A percentile compares a stretch with the other conserved stretches of the same genome.
phyloP scores from a whole-genome alignment of 2,888 invertebrate species.

The Amblyjoppa fuscipennis region DNA sequence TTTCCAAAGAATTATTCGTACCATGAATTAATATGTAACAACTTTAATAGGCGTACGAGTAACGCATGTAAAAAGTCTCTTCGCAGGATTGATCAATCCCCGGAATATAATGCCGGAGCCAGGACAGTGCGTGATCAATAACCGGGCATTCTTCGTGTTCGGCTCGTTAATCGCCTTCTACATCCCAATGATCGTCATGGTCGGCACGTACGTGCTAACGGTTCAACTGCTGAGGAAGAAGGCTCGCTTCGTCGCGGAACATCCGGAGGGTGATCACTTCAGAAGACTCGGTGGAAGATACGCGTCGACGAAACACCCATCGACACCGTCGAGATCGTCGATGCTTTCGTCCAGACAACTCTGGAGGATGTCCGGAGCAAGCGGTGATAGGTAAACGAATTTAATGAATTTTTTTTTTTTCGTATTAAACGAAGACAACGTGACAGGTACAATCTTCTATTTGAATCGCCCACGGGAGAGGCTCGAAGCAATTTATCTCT shows the following conservation, averaged over 20 bases:
- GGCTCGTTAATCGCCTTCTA: slow-evolving; percentile 98
- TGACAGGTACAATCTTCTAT: background rate
- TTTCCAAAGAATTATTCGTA: background rate
- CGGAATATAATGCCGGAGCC: slow-evolving; percentile 93
- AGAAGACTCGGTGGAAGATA: slow-evolving; percentile 86
- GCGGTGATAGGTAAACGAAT: slow-evolving; percentile 79
- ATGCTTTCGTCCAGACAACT: slow-evolving; percentile 72
- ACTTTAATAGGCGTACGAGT: slow-evolving; percentile 59
- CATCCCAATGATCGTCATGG: slow-evolving; percentile 98
- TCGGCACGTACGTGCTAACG: slow-evolving; percentile 95
- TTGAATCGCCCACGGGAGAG: background rate
- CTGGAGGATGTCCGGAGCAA: slow-evolving; percentile 85
- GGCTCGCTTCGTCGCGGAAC: slow-evolving; percentile 90
- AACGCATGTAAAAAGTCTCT: slow-evolving; percentile 60
- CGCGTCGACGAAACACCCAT: slow-evolving; percentile 75
- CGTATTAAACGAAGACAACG: background rate
- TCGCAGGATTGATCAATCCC: slow-evolving; percentile 90
- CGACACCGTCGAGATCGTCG: slow-evolving; percentile 62
- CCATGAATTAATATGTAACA: slow-evolving; percentile 18
- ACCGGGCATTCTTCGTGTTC: slow-evolving; percentile 94
- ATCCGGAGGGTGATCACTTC: slow-evolving; percentile 88
- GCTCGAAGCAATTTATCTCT: background rate
- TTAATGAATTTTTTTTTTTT: slow-evolving; percentile 11
- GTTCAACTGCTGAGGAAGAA: slow-evolving; percentile 94
- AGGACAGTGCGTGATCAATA: slow-evolving; percentile 93